These are phyloP conservation scores for Danaus plexippus DNA, from an alignment of 1,140 invertebrate species.

Conservation along the genomic window DNA sequence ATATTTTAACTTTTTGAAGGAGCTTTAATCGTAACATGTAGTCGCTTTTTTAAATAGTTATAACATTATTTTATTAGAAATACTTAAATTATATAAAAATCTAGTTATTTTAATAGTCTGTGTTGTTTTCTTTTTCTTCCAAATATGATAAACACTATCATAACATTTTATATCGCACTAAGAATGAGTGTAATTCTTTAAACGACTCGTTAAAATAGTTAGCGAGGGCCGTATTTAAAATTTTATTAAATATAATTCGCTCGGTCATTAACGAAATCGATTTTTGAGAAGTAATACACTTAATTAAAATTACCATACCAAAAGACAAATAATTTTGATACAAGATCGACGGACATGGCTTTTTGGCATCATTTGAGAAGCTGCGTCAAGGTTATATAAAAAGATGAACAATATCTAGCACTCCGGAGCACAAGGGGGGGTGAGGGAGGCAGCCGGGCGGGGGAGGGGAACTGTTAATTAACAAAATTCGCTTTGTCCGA, in stretches of 20 bases:
- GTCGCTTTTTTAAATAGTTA: too few relatives aligned
- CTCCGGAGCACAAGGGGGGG: conserved; percentile 23
- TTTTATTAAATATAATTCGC: conserved; percentile 14
- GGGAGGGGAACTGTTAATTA: conserved; percentile 61
- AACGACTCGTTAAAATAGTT: conserved; percentile 21
- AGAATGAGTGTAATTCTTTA: conserved; percentile 12
- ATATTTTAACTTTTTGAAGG: too few relatives aligned
- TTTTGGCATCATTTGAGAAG: conserved; percentile 35
- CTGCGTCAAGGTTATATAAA: conserved; percentile 44
- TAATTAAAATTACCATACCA: conserved; percentile 19
- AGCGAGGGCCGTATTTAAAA: conserved; percentile 16
- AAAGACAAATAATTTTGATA: conserved; percentile 5
- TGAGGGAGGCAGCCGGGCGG: conserved; percentile 31
- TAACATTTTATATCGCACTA: conserved; percentile 9
- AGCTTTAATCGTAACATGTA: too few relatives aligned
- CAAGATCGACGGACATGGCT: conserved; percentile 1
- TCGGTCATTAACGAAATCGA: conserved; percentile 11
- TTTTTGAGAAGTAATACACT: conserved; percentile 12
- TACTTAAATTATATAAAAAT: too few relatives aligned
- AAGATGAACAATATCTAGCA: conserved; percentile 57
- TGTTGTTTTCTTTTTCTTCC: too few relatives aligned
- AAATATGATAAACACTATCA: neutral
- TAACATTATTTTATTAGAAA: too few relatives aligned
- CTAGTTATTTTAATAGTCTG: too few relatives aligned
- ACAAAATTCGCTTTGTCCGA: conserved; percentile 70